phyloP scores from a whole-genome alignment of 2,797 vertebrate genomes.

The Tenualosa thibaudeaui region DNA sequence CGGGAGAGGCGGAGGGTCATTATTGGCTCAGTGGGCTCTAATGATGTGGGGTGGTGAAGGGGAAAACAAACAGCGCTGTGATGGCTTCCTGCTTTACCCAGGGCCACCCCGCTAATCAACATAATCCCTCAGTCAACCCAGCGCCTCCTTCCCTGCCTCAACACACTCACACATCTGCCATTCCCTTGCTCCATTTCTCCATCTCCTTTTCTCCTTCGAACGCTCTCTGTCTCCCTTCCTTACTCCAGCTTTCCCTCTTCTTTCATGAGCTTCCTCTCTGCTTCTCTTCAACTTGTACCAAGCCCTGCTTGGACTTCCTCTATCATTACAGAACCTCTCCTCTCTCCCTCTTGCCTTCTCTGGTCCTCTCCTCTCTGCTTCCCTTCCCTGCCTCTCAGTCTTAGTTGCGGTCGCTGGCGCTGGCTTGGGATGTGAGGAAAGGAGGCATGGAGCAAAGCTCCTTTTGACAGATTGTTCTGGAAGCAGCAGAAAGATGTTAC shows the following conservation, averaged over 20 bases:
- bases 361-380: background rate
- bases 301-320: background rate
- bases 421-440: background rate
- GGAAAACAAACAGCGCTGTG: constrained; percentile 9
- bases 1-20: background rate
- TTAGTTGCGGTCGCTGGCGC: background rate
- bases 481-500: background rate
- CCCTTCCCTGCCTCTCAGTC: background rate
- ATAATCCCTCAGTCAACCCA: background rate
- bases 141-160: background rate
- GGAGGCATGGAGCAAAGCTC: background rate
- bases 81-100: background rate
- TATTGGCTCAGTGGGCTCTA: constrained; percentile 5
- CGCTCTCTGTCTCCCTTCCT: background rate
- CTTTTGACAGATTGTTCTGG: background rate
- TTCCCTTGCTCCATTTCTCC: background rate
- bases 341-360: background rate
- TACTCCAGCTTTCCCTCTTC: background rate
- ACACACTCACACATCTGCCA: background rate
- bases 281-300: background rate
- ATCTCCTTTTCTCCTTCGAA: background rate
- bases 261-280: background rate
- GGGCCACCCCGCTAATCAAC: background rate
- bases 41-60: constrained; percentile 5
- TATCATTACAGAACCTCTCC: background rate